Evolutionary conservation across 2,888 invertebrate species (phyloP), one percentile per base, ranked within the genome.

Genomic region (Drosophila colorata): DNA sequence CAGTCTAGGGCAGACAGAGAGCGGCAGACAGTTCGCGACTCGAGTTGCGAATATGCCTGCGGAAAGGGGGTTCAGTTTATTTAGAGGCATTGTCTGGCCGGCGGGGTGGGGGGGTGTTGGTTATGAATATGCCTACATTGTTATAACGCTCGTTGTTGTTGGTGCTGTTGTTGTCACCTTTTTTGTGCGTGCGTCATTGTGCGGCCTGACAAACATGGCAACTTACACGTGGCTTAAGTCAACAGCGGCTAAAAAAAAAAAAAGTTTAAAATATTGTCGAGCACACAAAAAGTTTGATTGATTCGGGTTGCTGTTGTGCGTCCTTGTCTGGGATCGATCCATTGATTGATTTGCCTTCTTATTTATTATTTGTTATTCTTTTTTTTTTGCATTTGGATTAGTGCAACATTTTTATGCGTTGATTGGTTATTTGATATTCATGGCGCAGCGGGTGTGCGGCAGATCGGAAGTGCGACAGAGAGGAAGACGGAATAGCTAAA

Each of bases 371-470:
- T 20, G 5, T 43, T 23, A 23, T 25, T 38, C 11, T 18, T 18
- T 33, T 33, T 20, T 65, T 66, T 68, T 71, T 55, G 69, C 72
- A 56, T 74, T 41, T 68, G 79, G 85, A 85, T 85, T 82, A 85
- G 85, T 80, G 80, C 69, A 66, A 66, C 57, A 76, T 72, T 65
- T 59, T 76, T 67, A 67, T 65, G 53, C 68, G 70, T 83, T 85
- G 83, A 84, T 85, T 84, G 83, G 83, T 85, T 83, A 84, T 79
- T 84, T 73, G 85, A 80, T 85, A 84, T 85, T 84, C 85, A 84
- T 85, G 74, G 44, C 73, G 41, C 78, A 67, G 70, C 69, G 47
- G 23, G 65, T 9, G 28, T 28, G 28, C 28, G 28, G 28, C 28
- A 28, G 9, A 9, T 8, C 8, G 28, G 28, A 28, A 28, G 9